These are phyloP conservation scores for Onthophagus sagittarius DNA, from an alignment of 2,888 invertebrate genomes.

Conservation along the genomic window DNA sequence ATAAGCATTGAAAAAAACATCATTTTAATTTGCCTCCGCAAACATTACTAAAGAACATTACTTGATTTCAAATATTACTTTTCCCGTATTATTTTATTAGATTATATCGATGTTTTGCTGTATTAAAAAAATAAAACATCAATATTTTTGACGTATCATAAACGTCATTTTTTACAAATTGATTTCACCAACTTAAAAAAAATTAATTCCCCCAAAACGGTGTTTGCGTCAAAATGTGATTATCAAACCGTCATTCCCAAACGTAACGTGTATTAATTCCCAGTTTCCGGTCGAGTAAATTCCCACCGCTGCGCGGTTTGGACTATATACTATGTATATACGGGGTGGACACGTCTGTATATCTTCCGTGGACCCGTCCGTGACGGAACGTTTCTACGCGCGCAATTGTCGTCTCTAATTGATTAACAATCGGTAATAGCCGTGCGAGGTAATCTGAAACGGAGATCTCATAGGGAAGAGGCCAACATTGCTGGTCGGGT, in stretches of 20 bases:
- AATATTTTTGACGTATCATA: not conserved
- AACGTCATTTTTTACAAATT: not conserved
- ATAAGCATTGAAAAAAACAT: too few species aligned
- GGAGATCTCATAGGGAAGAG: conserved; percentile 24
- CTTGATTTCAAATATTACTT: too few species aligned
- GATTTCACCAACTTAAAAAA: not conserved
- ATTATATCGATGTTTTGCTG: too few species aligned
- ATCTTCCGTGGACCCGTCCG: conserved; percentile 13
- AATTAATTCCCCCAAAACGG: not conserved
- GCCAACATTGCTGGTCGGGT: not conserved
- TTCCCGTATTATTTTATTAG: too few species aligned
- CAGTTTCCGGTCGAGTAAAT: conserved; percentile 18
- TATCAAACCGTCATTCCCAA: not conserved
- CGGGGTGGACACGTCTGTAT: conserved; percentile 18
- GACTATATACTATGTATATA: conserved; percentile 14
- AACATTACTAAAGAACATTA: too few species aligned
- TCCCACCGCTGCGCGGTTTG: conserved; percentile 12
- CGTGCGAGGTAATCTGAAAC: conserved; percentile 36
- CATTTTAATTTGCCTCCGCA: too few species aligned
- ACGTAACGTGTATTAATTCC: conserved; percentile 14
- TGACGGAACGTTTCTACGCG: conserved; percentile 17
- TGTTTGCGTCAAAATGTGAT: not conserved
- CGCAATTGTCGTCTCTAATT: conserved; percentile 38
- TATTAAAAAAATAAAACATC: too few species aligned
- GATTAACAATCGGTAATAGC: conserved; percentile 40